These are phyloP conservation scores for Pogonomyrmex barbatus DNA, from an alignment of 1,140 invertebrate species.

Conservation along the genomic window DNA sequence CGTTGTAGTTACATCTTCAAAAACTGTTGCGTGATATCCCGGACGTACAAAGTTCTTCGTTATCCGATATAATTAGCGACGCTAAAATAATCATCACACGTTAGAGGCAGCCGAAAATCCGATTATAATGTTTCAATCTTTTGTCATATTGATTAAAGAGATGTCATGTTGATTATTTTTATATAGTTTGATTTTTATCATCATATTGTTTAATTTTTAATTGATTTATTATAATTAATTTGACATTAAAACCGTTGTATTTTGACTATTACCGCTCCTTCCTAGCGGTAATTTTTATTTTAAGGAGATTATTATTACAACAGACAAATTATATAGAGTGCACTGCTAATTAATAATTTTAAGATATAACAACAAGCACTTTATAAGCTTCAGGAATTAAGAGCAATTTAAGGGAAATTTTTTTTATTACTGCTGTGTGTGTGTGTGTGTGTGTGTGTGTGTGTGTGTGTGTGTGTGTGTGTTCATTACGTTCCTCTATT, in stretches of 20 bases:
- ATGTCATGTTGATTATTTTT: background rate
- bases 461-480: background rate
- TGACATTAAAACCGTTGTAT: too few species aligned
- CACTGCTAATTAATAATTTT: slow-evolving; percentile 5
- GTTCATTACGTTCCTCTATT: slow-evolving; percentile 13
- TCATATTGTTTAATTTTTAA: too few species aligned
- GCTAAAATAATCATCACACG: background rate
- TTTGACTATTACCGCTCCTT: too few species aligned
- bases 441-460: background rate
- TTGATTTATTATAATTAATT: too few species aligned
- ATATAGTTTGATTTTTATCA: too few species aligned
- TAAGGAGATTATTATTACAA: background rate
- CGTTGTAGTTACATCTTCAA: slow-evolving; percentile 43
- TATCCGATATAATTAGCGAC: slow-evolving; percentile 31
- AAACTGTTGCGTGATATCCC: slow-evolving; percentile 16
- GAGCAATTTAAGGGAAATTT: background rate
- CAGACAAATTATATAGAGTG: background rate
- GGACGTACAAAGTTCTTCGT: background rate
- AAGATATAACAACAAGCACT: background rate
- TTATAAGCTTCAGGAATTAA: slow-evolving; percentile 10
- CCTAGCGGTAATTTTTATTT: too few species aligned
- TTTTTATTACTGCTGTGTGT: background rate
- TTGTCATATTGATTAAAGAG: background rate
- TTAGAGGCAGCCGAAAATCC: background rate
- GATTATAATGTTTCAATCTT: background rate